Conservation (phyloP, 2,888 invertebrate genomes). For the Folsomia manolachei region DNA sequence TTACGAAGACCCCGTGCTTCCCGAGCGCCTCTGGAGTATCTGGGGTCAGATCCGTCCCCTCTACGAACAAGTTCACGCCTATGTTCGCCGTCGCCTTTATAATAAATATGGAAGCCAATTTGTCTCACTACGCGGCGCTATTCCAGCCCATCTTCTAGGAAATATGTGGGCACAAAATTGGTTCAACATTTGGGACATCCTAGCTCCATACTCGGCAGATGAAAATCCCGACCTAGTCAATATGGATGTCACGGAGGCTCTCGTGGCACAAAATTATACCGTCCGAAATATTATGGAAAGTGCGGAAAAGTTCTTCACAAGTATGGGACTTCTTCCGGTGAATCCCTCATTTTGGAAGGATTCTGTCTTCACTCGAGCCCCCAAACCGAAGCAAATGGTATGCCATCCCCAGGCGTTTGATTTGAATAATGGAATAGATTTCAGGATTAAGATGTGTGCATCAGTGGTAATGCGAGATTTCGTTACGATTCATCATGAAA, state of each 20-base stretch:
- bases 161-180: neutral
- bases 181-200: neutral
- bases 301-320: slow-evolving; percentile 78
- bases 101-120: slow-evolving; percentile 58
- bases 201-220: neutral
- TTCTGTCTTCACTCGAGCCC: slow-evolving; percentile 74
- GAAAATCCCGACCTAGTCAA: slow-evolving; percentile 12
- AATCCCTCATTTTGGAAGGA: slow-evolving; percentile 77
- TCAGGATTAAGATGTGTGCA: slow-evolving; percentile 78
- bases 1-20: slow-evolving; percentile 64
- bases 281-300: slow-evolving; percentile 66
- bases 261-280: slow-evolving; percentile 44
- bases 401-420: slow-evolving; percentile 64
- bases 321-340: slow-evolving; percentile 72
- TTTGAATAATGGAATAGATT: slow-evolving; percentile 55
- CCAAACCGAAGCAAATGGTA: slow-evolving; percentile 50
- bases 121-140: slow-evolving; percentile 51
- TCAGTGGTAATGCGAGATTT: slow-evolving; percentile 70
- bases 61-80: slow-evolving; percentile 79
- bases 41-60: slow-evolving; percentile 69
- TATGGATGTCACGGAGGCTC: slow-evolving; percentile 49
- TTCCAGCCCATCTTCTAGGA: slow-evolving; percentile 51
- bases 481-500: neutral
- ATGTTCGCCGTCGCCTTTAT: slow-evolving; percentile 67
- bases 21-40: slow-evolving; percentile 58